phyloP scores from a whole-genome alignment of 2,113 vertebrate species.

The Hemiscyllium ocellatum region DNA sequence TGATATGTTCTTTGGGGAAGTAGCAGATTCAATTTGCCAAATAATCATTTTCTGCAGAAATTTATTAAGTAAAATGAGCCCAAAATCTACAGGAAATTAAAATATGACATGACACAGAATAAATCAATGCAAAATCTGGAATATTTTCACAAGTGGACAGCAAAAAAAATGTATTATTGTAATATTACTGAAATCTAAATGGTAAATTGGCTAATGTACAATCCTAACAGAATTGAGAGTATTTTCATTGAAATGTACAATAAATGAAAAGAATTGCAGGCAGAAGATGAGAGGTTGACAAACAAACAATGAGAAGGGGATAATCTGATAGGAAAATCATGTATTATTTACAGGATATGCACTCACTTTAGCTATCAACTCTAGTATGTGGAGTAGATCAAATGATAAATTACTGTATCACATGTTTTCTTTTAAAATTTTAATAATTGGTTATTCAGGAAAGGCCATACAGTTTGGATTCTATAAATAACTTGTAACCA shows the following conservation, averaged over 20 bases:
- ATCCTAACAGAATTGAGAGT: background rate
- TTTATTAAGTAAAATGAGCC: too few species aligned
- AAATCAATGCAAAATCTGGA: background rate
- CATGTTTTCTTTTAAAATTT: background rate
- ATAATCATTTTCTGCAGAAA: too few species aligned
- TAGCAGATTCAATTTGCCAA: too few species aligned
- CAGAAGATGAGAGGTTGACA: background rate
- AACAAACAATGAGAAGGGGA: background rate
- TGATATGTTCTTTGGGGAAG: too few species aligned
- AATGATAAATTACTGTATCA: background rate
- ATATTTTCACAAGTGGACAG: background rate
- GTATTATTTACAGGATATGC: background rate
- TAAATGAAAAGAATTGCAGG: background rate
- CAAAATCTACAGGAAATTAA: background rate
- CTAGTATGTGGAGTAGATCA: background rate
- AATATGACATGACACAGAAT: background rate
- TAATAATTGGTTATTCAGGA: background rate
- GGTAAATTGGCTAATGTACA: background rate
- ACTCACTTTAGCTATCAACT: background rate
- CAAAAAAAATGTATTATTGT: background rate
- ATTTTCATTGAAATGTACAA: background rate
- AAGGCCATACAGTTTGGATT: background rate
- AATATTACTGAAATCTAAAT: background rate
- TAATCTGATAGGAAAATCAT: background rate
- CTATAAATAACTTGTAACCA: background rate